Conservation (phyloP, 30 jellyfish, hydroid and myxozoan genomes). For the Clytia hemisphaerica region DNA sequence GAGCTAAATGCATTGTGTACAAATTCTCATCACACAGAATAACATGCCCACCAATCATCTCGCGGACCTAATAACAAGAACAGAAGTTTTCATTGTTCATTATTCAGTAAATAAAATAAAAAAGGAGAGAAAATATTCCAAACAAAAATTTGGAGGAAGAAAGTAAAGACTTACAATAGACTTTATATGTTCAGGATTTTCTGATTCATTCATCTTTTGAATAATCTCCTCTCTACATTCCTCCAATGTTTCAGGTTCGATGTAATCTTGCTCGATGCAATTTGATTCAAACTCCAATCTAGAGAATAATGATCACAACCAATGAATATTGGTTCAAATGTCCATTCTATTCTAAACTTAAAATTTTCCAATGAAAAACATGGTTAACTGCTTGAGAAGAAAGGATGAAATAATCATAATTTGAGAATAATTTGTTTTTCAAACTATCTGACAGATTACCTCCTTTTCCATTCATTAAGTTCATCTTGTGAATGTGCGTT, state of each 20-base stretch:
- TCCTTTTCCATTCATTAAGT: not conserved
- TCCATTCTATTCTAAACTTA: too few relatives aligned
- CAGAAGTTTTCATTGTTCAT: too few relatives aligned
- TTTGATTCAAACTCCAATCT: not conserved
- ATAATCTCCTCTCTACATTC: not conserved
- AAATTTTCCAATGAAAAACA: too few relatives aligned
- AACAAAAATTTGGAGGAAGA: not conserved
- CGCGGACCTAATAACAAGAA: constrained; percentile 25
- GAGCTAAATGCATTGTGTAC: constrained; percentile 43
- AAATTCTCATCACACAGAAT: constrained; percentile 44
- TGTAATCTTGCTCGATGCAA: not conserved
- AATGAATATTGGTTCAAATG: too few relatives aligned
- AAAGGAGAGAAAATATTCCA: too few relatives aligned
- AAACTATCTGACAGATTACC: too few relatives aligned
- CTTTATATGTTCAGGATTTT: not conserved
- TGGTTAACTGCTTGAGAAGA: too few relatives aligned
- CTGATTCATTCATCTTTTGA: not conserved
- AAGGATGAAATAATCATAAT: too few relatives aligned
- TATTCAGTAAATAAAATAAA: too few relatives aligned
- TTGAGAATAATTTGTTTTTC: too few relatives aligned
- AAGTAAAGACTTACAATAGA: not conserved
- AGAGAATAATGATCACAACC: not conserved
- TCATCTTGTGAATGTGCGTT: constrained; percentile 11
- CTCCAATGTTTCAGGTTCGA: not conserved
- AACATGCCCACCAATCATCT: constrained; percentile 55